phyloP scores from a whole-genome alignment of 2,888 invertebrate genomes.

The Melitaea athalia region DNA sequence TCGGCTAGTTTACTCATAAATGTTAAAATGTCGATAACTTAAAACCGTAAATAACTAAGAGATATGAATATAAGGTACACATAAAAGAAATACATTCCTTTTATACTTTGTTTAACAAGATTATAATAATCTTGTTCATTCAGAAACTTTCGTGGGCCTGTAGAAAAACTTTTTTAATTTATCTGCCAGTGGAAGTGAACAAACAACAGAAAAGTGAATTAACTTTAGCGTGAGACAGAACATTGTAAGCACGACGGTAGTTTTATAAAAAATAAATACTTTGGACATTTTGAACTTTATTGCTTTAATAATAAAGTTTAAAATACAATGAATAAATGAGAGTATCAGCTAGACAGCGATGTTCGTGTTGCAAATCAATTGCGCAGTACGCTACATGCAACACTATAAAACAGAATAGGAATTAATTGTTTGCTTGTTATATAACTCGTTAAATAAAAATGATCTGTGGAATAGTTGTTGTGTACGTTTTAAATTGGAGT shows the following conservation, averaged over 20 bases:
- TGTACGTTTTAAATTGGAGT: constrained; percentile 23
- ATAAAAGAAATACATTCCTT: no score
- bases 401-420: constrained; percentile 21
- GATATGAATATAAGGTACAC: no score
- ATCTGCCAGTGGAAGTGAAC: constrained; percentile 6
- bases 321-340: background rate
- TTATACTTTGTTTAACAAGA: no score
- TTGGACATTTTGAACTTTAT: constrained; percentile 23
- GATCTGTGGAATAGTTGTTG: constrained; percentile 16
- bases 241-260: constrained; percentile 15
- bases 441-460: constrained; percentile 24
- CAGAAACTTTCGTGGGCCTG: background rate
- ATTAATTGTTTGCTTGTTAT: constrained; percentile 28
- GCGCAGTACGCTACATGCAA: constrained; percentile 33
- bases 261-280: background rate
- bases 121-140: background rate
- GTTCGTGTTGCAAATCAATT: constrained; percentile 34
- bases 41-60: no score
- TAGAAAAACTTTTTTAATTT: constrained; percentile 4
- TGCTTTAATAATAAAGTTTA: background rate
- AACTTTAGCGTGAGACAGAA: constrained; percentile 32
- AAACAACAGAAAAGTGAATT: constrained; percentile 16
- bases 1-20: no score
- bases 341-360: background rate
- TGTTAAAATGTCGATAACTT: no score